Base-by-base conservation (phyloP, 53 echinoderm and acorn worm species). In the Luidia sarsii region DNA sequence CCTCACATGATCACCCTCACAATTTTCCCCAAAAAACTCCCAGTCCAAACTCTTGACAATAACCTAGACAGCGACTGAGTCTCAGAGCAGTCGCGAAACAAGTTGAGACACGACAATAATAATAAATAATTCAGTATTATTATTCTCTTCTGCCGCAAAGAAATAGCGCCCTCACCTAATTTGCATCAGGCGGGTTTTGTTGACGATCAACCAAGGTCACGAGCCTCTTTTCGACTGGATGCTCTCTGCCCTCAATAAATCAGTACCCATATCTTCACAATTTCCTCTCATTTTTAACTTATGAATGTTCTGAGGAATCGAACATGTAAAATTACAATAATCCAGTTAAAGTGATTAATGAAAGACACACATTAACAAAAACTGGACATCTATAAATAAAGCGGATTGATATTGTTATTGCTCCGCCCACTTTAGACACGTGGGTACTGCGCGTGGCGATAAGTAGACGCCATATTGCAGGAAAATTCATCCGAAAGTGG, bases 391-490 rank as follows among this genome's bases (percentile, higher is more conserved):
- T 14, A 19, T 61, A 77, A 77, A 61, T 60, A 77, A 77, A 77
- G 77, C 77, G 77, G 60, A 77, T 46, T 59, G 77, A 77, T 77
- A 77, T 77, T 46, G 45, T 7, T 20, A 55, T 83, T 48, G 83
- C 83, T 83, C 83, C 83, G 18, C 83, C 83, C 83, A 83, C 50
- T 70, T 57, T 3, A 83, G 70, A 43, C 83, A 83, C 86, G 86
- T 73, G 73, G 73, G 73, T 66, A 33, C 66, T 86, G 52, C 86
- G 79, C 79, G 86, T 86, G 86, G 86, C 86, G 41, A 74, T 86
- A 25, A 66, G 65, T 56, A 67, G 79, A 86, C 86, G 86, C 86
- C 86, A 86, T 86, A 56, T 86, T 85, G 77, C 77, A 30, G 22
- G 48, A 60, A 77, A 60, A 39, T 48, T 14, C 28, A 30, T 48